Evolutionary conservation across 2,797 vertebrate genomes (phyloP), one percentile per base, ranked within the genome.

Genomic region (Phrynocephalus vlangalii): DNA sequence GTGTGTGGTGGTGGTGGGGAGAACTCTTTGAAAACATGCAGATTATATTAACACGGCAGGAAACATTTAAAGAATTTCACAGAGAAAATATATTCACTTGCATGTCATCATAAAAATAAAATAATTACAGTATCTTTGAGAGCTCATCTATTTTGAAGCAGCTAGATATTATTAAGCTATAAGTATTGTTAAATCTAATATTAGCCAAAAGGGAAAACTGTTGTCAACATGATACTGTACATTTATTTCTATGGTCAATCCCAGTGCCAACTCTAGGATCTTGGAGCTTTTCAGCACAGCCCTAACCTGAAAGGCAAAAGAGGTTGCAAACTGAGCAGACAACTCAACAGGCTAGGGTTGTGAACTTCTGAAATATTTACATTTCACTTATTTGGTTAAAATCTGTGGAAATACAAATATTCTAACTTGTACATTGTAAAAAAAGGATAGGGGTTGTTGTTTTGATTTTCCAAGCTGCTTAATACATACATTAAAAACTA

Each of bases 51-150:
- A 24, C 26, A 56, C 30, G 67, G 28, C 30, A 81, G 28, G 16
- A 81, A 28, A 85, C n/a, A 73, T 16, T 33, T 79, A 88, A 28
- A 77, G 26, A 20, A 15, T 50, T 84, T 68, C 86, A 56, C 26
- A 38, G 33, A 81, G 10, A 60, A 76, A 78, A 2, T 73, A 68
- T 33, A 75, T 50, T 50, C 38, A 28, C 10, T 26, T 79, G 44
- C 28, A 86, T 3, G 30, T 30, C 10, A 79, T 18, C 6, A 1
- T 26, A 56, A 11, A 24, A 68, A 8, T 85, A 72, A 82, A 20
- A 87, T 15, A 63, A 66, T 50, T 4, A 44, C 79, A 84, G 22
- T 30, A 7, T 44, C 28, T 80, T 86, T 20, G 48, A 38, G 50
- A 68, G 16, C 38, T 75, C 44, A 56, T 1, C 15, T 3, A 28